These are phyloP conservation scores for Drosophila kuntzei DNA, from an alignment of 2,888 invertebrate species.

Conservation along the genomic window DNA sequence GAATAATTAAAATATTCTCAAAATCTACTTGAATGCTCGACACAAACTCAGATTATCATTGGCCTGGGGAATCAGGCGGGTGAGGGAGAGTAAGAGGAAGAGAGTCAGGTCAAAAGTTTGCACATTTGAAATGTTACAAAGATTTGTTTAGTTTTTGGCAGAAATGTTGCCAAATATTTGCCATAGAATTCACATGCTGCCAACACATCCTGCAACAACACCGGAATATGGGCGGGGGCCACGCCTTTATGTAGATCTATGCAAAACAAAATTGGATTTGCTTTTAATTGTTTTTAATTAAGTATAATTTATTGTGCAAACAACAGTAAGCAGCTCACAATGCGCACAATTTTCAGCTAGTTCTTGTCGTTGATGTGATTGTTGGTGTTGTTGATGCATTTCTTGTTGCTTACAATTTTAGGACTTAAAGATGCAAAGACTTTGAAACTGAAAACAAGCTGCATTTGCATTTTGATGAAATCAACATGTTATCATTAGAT, in stretches of 20 bases:
- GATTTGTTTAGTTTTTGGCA: conserved; percentile 72
- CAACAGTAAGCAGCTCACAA: conserved; percentile 60
- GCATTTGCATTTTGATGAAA: conserved; percentile 63
- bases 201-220: conserved; percentile 14
- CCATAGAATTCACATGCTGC: conserved; percentile 44
- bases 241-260: conserved; percentile 34
- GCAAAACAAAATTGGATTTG: conserved; percentile 72
- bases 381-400: conserved; percentile 16
- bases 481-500: conserved; percentile 49
- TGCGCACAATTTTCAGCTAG: conserved; percentile 19
- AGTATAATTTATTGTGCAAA: conserved; percentile 80
- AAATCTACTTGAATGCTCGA: conserved; percentile 57
- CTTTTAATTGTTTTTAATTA: conserved; percentile 84
- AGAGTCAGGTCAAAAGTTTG: conserved; percentile 54
- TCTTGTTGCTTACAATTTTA: conserved; percentile 12
- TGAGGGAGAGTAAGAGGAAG: neutral
- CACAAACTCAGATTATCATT: conserved; percentile 62
- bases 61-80: neutral
- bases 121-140: conserved; percentile 73
- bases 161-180: conserved; percentile 74
- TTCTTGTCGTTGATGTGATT: conserved; percentile 10
- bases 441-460: conserved; percentile 30
- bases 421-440: conserved; percentile 32
- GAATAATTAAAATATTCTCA: conserved; percentile 69
- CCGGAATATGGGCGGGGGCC: conserved; percentile 20